Base-by-base conservation (phyloP, 2,113 vertebrate genomes). In the Leiothrix lutea region DNA sequence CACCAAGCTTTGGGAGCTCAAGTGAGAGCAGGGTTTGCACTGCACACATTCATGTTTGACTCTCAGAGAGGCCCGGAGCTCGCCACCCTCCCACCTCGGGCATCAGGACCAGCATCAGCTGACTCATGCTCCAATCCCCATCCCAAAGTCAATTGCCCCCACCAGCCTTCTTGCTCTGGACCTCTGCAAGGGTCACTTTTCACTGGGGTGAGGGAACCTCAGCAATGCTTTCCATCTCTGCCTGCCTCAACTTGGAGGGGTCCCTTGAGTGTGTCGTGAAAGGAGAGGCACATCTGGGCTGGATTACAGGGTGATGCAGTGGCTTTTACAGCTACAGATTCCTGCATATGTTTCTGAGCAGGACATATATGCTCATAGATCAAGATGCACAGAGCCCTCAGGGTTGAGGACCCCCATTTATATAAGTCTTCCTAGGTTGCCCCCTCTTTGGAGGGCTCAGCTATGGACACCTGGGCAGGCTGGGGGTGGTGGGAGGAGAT, bases 271-370 rank as follows among this genome's bases (percentile, higher is more conserved):
- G 8, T 0, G 0, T 87, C 71, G 67, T 78, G 85, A 86, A 95
- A 86, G 58, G 15, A 86, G 60, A 80, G 53, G 47, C 75, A 92
- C 94, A 96, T 90, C 88, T 96, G 82, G 69, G 82, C 88, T 84
- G 88, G 92, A 93, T 95, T 94, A 94, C 19, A 45, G 92, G 48
- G 60, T 86, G 64, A 60, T 93, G 81, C 92, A 90, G 79, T 57
- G 60, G 60, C 71, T 90, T 94, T 95, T 90, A 92, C 42, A 93
- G 93, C 90, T 92, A 78, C 64, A 90, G 88, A 92, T 78, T 78
- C 64, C 94, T 84, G 82, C 96, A 90, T 88, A 12, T 92, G 95
- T 93, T 96, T 95, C 88, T 2, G 14, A 90, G 82, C 64, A 90
- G 72, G 90, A 80, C 2, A 6, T 88, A 57, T 4, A 86, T 74